These are phyloP conservation scores for Tenebrio molitor DNA, from an alignment of 1,140 invertebrate genomes.

Conservation along the genomic window DNA sequence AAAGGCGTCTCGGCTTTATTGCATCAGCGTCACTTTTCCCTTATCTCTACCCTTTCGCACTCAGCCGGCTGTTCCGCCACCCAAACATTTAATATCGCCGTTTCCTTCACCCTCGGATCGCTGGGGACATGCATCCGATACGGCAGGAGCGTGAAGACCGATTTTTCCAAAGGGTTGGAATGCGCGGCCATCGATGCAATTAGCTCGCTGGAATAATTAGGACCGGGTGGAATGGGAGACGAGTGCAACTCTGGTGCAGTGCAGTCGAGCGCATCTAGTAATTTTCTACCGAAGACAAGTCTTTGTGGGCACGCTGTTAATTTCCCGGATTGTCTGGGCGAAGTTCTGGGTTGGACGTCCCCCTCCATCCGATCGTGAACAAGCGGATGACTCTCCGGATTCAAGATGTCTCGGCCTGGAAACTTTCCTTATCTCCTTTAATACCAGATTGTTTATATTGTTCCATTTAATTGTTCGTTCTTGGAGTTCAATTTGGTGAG, in stretches of 20 bases:
- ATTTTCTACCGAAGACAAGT: slow-evolving; percentile 34
- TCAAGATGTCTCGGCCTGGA: slow-evolving; percentile 42
- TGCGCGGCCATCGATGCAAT: background rate
- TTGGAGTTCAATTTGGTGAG: slow-evolving; percentile 43
- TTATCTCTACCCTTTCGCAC: slow-evolving; percentile 52
- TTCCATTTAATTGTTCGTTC: slow-evolving; percentile 43
- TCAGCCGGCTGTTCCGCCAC: slow-evolving; percentile 46
- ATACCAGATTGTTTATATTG: slow-evolving; percentile 47
- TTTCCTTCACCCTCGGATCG: slow-evolving; percentile 8
- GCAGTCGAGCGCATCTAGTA: slow-evolving; percentile 24
- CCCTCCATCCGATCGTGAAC: slow-evolving; percentile 36
- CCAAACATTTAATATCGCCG: slow-evolving; percentile 49
- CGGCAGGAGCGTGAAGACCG: background rate
- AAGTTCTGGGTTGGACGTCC: slow-evolving; percentile 41
- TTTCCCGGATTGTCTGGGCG: slow-evolving; percentile 36
- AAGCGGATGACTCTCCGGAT: slow-evolving; percentile 38
- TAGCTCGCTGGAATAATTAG: slow-evolving; percentile 7
- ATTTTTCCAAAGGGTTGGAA: slow-evolving; percentile 14
- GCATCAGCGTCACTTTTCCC: slow-evolving; percentile 52
- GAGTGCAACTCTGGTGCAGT: slow-evolving; percentile 4
- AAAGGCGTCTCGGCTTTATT: slow-evolving; percentile 50
- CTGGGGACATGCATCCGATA: slow-evolving; percentile 11
- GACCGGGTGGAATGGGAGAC: background rate
- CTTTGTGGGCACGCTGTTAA: slow-evolving; percentile 30
- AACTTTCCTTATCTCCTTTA: slow-evolving; percentile 45